Base-by-base conservation (phyloP, 2,113 vertebrate genomes). In the Tupaia chinensis region DNA sequence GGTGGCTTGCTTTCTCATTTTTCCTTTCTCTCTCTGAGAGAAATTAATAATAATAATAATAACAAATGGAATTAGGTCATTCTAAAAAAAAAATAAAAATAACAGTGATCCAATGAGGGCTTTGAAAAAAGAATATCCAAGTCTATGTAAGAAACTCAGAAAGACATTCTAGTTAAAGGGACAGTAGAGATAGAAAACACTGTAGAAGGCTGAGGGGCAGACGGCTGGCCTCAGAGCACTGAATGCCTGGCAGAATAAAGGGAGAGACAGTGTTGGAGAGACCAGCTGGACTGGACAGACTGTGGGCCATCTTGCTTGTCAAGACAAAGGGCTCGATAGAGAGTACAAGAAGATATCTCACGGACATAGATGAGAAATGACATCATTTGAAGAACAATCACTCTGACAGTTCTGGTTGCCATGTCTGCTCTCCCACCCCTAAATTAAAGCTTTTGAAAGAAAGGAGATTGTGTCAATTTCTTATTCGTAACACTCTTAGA, bases 221-320 rank as follows among this genome's bases (percentile, higher is more conserved):
- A 23, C 0, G 2, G 9, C 14, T 53, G 29, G 10, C 6, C n/a
- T 12, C 34, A 1, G 32, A 76, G n/a, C 2, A 16, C 0, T 4
- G 1, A 14, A 66, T 20, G 11, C 9, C 22, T 34, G 5, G 22
- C 44, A 53, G 58, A 73, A 16, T 5, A 29, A 66, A 54, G 19
- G 8, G 17, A 56, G 11, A 34, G 15, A 44, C 29, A n/a, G 10
- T 8, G 4, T 0, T 58, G 34, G 20, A 91, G 34, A 84, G 23
- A 23, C 78, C 72, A 22, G 1, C 1, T n/a, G 34, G 29, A 27
- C 19, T 29, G 5, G 27, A 76, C 7, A 78, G 80, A 58, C 23
- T 9, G 7, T 0, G 22, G 25, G 4, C 0, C 0, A 34, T 32
- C n/a, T 54, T 1, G 1, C 20, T 34, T 34, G 4, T 20, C 63